phyloP scores from a whole-genome alignment of 2,113 vertebrate species.

The Semnornis frantzii region DNA sequence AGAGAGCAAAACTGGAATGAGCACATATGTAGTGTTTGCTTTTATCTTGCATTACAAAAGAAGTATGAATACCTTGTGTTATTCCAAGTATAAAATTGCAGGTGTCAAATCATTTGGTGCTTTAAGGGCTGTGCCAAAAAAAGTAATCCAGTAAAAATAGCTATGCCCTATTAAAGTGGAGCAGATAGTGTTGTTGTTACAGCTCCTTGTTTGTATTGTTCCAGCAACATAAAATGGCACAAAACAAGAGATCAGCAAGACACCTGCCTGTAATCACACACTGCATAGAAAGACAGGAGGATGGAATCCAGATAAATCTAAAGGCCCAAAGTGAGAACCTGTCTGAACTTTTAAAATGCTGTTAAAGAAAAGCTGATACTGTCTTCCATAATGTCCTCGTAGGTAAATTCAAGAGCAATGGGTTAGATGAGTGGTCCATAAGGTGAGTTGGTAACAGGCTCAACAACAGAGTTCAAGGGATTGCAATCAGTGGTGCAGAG shows the following conservation, averaged over 20 bases:
- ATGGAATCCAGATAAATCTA: background rate
- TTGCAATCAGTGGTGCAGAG: too few relatives aligned
- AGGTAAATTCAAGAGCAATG: too few relatives aligned
- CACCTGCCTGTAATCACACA: background rate
- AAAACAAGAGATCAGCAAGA: background rate
- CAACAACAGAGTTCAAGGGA: too few relatives aligned
- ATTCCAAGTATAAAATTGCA: constrained; percentile 64
- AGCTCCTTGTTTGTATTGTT: background rate
- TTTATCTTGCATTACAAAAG: constrained; percentile 58
- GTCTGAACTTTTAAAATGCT: background rate
- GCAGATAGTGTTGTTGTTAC: background rate
- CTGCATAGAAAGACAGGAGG: background rate
- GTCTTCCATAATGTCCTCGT: too few relatives aligned
- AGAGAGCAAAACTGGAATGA: constrained; percentile 42
- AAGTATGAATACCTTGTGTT: constrained; percentile 46
- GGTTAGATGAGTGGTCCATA: too few relatives aligned
- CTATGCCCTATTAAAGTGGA: background rate
- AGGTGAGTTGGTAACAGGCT: too few relatives aligned
- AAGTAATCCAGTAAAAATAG: constrained; percentile 56
- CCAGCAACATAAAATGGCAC: background rate
- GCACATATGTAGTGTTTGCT: constrained; percentile 46
- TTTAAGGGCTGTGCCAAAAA: constrained; percentile 41
- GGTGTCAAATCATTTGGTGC: constrained; percentile 32
- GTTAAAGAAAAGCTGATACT: background rate
- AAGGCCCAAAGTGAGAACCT: background rate